Evolutionary conservation across 2,888 invertebrate species (phyloP).

Genomic region (Litoditis marina): DNA sequence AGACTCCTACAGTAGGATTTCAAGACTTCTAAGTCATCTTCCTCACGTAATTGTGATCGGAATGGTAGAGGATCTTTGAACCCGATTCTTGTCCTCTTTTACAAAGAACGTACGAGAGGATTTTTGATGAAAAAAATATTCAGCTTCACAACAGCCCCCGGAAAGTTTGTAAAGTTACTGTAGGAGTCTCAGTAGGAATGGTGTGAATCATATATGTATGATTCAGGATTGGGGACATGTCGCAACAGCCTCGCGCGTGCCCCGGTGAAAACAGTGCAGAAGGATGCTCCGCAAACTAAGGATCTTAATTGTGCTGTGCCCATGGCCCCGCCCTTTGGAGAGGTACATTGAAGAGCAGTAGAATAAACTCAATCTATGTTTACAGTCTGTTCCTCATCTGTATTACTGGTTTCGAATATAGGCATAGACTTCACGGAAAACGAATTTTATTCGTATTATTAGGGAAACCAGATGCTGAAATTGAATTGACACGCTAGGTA

Average conservation of each 20-base stretch:
- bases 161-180: no score
- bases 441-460: neutral
- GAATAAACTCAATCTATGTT: neutral
- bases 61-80: no score
- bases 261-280: conserved; percentile 2
- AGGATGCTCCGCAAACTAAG: neutral
- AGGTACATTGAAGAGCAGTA: conserved; percentile 18
- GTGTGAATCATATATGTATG: no score
- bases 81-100: no score
- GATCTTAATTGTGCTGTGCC: conserved; percentile 25
- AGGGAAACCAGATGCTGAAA: no score
- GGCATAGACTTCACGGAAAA: neutral
- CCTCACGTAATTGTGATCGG: no score
- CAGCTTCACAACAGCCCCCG: no score
- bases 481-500: no score
- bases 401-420: neutral
- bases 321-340: conserved; percentile 36
- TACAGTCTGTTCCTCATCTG: neutral
- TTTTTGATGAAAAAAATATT: neutral
- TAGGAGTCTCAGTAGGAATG: no score
- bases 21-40: no score
- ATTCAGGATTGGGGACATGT: conserved; percentile 16
- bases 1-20: no score
- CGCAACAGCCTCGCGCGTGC: neutral
- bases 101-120: neutral